These are phyloP conservation scores for Crepidodera aurea DNA, from an alignment of 2,888 invertebrate species.

Conservation along the genomic window DNA sequence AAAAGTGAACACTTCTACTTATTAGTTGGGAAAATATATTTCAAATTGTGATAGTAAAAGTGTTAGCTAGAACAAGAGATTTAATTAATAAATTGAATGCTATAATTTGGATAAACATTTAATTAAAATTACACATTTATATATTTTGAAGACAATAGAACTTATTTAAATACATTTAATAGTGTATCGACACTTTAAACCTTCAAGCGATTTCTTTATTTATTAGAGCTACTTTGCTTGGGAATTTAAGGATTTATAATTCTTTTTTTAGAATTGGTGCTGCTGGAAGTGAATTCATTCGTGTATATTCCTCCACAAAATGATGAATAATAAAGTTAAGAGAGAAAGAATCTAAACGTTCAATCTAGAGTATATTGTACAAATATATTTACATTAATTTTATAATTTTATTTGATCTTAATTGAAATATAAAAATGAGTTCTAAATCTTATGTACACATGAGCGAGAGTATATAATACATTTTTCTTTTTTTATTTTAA, in stretches of 20 bases:
- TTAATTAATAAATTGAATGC: no score
- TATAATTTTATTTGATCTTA: constrained; percentile 31
- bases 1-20: no score
- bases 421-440: constrained; percentile 45
- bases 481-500: constrained; percentile 16
- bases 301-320: constrained; percentile 66
- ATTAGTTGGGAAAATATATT: no score
- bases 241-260: neutral
- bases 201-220: neutral
- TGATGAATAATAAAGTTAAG: constrained; percentile 50
- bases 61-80: no score
- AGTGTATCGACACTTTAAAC: neutral
- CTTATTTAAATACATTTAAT: neutral
- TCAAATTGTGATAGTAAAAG: no score
- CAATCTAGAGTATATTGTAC: constrained; percentile 40
- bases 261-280: constrained; percentile 74
- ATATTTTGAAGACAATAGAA: neutral
- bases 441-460: constrained; percentile 47
- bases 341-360: constrained; percentile 32
- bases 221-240: neutral
- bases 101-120: neutral
- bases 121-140: neutral
- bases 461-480: constrained; percentile 21
- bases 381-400: constrained; percentile 38
- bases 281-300: constrained; percentile 83